Evolutionary conservation across 2,113 vertebrate genomes (phyloP).

Genomic region (Sylvilagus bachmani): DNA sequence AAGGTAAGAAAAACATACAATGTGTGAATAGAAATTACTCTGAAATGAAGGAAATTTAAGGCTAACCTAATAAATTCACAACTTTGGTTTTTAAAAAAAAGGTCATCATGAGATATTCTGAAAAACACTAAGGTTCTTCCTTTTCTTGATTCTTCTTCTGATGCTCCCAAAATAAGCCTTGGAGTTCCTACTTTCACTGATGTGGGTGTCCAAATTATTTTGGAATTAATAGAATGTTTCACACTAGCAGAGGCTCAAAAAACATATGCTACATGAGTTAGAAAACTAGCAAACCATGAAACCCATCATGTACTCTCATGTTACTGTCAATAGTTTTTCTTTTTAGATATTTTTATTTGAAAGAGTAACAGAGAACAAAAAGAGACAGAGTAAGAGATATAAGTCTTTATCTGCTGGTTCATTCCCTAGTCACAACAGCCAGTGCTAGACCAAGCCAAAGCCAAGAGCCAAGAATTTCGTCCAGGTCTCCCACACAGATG

Average conservation of each 20-base stretch:
- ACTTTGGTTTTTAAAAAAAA: conserved; percentile 22
- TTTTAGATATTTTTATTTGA: neutral
- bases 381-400: no score
- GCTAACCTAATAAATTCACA: conserved; percentile 48
- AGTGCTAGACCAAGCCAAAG: no score
- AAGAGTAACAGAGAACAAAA: no score
- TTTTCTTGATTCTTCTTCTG: conserved; percentile 47
- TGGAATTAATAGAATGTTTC: neutral
- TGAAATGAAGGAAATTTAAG: conserved; percentile 34
- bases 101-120: neutral
- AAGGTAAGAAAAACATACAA: conserved; percentile 1
- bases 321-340: neutral
- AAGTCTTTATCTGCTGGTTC: no score
- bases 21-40: conserved; percentile 28
- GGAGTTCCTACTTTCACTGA: neutral
- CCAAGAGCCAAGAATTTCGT: no score
- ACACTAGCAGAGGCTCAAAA: conserved; percentile 15
- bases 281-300: conserved; percentile 34
- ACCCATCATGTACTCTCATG: neutral
- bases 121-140: conserved; percentile 9
- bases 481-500: no score
- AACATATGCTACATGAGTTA: conserved; percentile 15
- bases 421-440: no score
- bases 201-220: neutral
- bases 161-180: neutral